Conservation (phyloP, 2,888 invertebrate species). For the Leptinotarsa rubiginosa region DNA sequence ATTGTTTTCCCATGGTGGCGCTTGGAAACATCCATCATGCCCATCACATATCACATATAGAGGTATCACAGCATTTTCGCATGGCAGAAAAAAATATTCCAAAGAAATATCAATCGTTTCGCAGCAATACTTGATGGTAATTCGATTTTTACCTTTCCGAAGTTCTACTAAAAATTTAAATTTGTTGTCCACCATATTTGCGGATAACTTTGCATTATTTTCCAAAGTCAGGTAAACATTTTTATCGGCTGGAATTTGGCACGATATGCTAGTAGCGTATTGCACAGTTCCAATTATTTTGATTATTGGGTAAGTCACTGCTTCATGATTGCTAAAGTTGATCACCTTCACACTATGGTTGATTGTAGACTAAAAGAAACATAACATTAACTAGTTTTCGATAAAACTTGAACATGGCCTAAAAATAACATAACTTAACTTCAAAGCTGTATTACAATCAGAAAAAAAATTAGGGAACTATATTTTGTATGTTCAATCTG, state of each 20-base stretch:
- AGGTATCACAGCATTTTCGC: slow-evolving; percentile 77
- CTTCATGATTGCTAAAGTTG: slow-evolving; percentile 50
- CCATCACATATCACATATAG: slow-evolving; percentile 86
- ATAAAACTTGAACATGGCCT: not conserved
- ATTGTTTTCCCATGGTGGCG: slow-evolving; percentile 65
- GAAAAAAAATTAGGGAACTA: too few species aligned
- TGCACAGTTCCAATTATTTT: slow-evolving; percentile 51
- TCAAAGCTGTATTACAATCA: too few species aligned
- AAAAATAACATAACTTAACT: not conserved
- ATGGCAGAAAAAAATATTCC: slow-evolving; percentile 71
- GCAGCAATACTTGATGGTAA: slow-evolving; percentile 72
- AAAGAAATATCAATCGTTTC: slow-evolving; percentile 68
- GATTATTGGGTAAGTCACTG: slow-evolving; percentile 51
- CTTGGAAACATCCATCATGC: slow-evolving; percentile 83
- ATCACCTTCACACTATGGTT: slow-evolving; percentile 48
- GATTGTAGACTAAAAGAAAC: slow-evolving; percentile 34
- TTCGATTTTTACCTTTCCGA: slow-evolving; percentile 72
- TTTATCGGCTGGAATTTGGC: slow-evolving; percentile 41
- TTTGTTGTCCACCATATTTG: slow-evolving; percentile 69
- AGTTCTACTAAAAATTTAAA: slow-evolving; percentile 79
- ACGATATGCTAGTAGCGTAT: slow-evolving; percentile 33
- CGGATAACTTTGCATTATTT: slow-evolving; percentile 29
- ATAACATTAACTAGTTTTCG: not conserved
- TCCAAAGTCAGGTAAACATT: slow-evolving; percentile 41
- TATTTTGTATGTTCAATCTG: too few species aligned